Conservation (phyloP, 2,888 invertebrate species). For the Ametastegia equiseti region DNA sequence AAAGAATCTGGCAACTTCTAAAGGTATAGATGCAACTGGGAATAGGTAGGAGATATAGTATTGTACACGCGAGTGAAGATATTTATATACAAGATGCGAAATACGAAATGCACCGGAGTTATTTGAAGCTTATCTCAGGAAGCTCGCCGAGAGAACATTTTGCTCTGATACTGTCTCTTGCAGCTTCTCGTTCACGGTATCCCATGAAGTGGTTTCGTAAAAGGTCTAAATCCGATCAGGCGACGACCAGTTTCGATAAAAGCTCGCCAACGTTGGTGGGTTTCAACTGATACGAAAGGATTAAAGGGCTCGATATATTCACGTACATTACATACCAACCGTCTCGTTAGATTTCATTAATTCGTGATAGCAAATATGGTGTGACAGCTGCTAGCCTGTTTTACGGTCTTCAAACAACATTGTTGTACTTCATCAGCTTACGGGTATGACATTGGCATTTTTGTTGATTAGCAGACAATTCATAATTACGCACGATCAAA, state of each 20-base stretch:
- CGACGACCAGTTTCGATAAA: conserved; percentile 39
- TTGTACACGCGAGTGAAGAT: neutral
- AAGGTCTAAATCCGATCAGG: conserved; percentile 40
- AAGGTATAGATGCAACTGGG: neutral
- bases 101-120: neutral
- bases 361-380: neutral
- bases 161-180: conserved; percentile 1
- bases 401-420: conserved; percentile 20
- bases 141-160: conserved; percentile 24
- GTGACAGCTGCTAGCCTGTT: conserved; percentile 1
- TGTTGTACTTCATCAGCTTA: neutral
- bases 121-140: conserved; percentile 32
- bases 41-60: neutral
- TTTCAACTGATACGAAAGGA: conserved; percentile 38
- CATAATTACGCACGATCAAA: neutral
- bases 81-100: neutral
- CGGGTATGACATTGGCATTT: neutral
- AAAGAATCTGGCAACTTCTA: neutral
- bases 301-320: conserved; percentile 21
- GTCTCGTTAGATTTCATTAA: conserved; percentile 35
- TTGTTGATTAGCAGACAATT: neutral
- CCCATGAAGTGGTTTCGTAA: conserved; percentile 29
- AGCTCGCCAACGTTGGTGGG: conserved; percentile 30
- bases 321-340: too few relatives aligned
- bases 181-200: conserved; percentile 29